These are phyloP conservation scores for Brachyistius frenatus DNA, from an alignment of 2,113 vertebrate genomes.

Conservation along the genomic window DNA sequence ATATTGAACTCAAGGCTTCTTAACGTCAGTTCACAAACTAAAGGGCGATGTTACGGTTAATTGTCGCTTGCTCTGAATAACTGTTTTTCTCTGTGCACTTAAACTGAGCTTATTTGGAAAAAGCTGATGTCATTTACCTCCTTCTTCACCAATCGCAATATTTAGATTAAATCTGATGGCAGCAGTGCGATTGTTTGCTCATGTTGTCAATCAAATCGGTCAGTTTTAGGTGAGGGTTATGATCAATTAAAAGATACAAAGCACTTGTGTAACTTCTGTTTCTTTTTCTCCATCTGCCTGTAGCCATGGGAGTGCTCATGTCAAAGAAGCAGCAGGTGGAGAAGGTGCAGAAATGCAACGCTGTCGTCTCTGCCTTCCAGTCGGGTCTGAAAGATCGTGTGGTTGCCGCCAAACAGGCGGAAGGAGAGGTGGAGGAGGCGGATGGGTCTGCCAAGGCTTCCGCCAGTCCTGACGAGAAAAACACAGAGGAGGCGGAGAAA, in stretches of 20 bases:
- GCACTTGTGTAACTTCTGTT: conserved; percentile 19
- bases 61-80: no score
- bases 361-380: conserved; percentile 95
- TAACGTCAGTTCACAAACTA: no score
- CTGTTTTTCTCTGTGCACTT: no score
- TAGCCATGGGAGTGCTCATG: conserved; percentile 97
- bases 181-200: not conserved
- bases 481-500: conserved; percentile 50
- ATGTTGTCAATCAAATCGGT: not conserved
- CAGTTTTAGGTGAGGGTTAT: not conserved
- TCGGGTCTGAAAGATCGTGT: conserved; percentile 90
- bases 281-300: conserved; percentile 37
- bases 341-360: conserved; percentile 96
- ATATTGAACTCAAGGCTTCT: no score
- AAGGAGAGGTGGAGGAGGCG: conserved; percentile 69
- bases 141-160: not conserved
- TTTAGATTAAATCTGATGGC: conserved; percentile 4
- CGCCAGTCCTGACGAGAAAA: conserved; percentile 75
- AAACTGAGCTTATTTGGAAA: no score
- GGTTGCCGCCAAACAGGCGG: conserved; percentile 61
- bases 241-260: not conserved
- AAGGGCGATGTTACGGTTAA: no score
- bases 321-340: conserved; percentile 97
- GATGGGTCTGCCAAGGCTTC: conserved; percentile 79
- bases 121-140: no score